Conservation (phyloP, 2,113 vertebrate genomes). For the Stigmatopora nigra region DNA sequence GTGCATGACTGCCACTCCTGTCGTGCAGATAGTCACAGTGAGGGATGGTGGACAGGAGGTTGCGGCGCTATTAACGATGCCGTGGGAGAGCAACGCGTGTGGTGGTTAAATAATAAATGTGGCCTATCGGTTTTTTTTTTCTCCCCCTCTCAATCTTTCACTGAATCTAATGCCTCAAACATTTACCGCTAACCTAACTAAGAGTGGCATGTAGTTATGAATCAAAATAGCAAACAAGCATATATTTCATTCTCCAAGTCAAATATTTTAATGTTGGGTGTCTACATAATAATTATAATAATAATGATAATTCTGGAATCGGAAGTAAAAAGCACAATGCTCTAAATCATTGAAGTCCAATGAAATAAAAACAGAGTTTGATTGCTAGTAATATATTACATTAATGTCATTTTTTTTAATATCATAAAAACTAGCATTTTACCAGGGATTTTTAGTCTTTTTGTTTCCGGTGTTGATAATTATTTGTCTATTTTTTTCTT, state of each 20-base stretch:
- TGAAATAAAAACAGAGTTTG: too few relatives aligned
- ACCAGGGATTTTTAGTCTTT: background rate
- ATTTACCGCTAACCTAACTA: conserved; percentile 20
- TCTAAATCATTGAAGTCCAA: background rate
- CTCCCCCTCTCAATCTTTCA: conserved; percentile 32
- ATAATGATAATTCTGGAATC: background rate
- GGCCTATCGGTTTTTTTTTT: conserved; percentile 68
- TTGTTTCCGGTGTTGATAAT: background rate
- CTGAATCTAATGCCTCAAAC: conserved; percentile 31
- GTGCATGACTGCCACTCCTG: conserved; percentile 43
- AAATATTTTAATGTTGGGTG: background rate
- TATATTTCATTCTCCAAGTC: background rate
- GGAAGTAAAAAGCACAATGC: background rate
- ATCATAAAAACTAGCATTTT: background rate
- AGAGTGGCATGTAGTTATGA: conserved; percentile 14
- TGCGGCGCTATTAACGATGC: conserved; percentile 37
- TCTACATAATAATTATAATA: too few relatives aligned
- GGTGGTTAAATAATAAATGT: conserved; percentile 78
- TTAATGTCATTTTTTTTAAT: background rate
- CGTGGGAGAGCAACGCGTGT: conserved; percentile 62
- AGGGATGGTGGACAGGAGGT: conserved; percentile 17
- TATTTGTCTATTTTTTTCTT: too few relatives aligned
- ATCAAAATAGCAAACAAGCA: conserved; percentile 3
- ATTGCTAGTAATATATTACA: background rate
- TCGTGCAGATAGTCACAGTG: conserved; percentile 38